phyloP scores from a whole-genome alignment of 1,140 invertebrate genomes.

The Drosophila virilis region DNA sequence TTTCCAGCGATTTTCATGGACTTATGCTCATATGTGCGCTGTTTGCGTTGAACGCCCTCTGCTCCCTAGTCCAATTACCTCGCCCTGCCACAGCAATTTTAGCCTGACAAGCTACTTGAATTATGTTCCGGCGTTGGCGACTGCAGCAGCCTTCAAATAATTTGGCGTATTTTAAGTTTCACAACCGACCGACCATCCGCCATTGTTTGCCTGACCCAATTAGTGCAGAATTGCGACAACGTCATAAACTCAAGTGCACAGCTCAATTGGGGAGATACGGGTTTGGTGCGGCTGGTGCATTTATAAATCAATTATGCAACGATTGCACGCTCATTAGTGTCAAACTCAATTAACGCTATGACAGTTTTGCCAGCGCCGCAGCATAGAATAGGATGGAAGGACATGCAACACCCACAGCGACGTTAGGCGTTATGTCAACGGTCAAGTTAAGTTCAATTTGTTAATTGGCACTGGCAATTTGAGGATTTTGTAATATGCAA shows the following conservation, averaged over 20 bases:
- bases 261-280: slow-evolving; percentile 19
- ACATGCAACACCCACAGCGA: slow-evolving; percentile 1
- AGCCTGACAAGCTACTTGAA: slow-evolving; percentile 31
- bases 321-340: slow-evolving; percentile 81
- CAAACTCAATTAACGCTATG: slow-evolving; percentile 80
- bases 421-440: slow-evolving; percentile 6
- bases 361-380: slow-evolving; percentile 58
- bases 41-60: neutral
- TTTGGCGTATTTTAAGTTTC: slow-evolving; percentile 35
- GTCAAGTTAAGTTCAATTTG: slow-evolving; percentile 32
- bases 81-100: slow-evolving; percentile 22
- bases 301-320: slow-evolving; percentile 82
- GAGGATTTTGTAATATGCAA: neutral
- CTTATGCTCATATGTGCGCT: slow-evolving; percentile 30
- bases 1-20: slow-evolving; percentile 57
- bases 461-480: slow-evolving; percentile 36
- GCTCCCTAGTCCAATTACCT: neutral
- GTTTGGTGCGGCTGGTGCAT: slow-evolving; percentile 36
- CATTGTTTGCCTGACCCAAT: slow-evolving; percentile 78
- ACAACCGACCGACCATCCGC: neutral
- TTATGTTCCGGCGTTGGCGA: slow-evolving; percentile 27
- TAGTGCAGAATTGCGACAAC: slow-evolving; percentile 65
- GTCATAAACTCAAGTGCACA: slow-evolving; percentile 71
- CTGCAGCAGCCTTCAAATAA: slow-evolving; percentile 35
- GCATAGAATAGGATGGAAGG: slow-evolving; percentile 6